A percentile compares a stretch with the other conserved stretches of the same genome.
These are phyloP conservation scores for Pseudolycoriella hygida DNA, from an alignment of 2,888 invertebrate genomes.

Conservation along the genomic window DNA sequence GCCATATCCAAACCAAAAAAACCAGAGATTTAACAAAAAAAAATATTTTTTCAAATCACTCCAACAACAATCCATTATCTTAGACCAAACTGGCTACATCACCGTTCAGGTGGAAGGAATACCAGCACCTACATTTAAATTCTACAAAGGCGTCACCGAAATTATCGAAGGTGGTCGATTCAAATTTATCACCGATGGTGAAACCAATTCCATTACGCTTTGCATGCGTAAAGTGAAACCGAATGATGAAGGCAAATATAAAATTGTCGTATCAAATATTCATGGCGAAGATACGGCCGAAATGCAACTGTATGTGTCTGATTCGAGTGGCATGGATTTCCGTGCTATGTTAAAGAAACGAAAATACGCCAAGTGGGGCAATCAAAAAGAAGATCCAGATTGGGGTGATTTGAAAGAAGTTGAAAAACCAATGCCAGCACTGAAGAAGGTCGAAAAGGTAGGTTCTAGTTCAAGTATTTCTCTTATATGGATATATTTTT, in stretches of 20 bases:
- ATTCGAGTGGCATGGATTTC: constrained; percentile 97
- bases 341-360: constrained; percentile 94
- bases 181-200: constrained; percentile 87
- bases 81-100: constrained; percentile 85
- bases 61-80: constrained; percentile 9
- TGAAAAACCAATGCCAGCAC: constrained; percentile 68
- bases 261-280: constrained; percentile 76
- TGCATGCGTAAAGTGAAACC: constrained; percentile 93
- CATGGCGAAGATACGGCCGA: constrained; percentile 94
- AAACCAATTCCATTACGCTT: constrained; percentile 78
- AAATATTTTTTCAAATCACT: neutral
- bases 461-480: constrained; percentile 17
- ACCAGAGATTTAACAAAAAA: neutral
- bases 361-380: constrained; percentile 85
- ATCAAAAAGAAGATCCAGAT: constrained; percentile 79
- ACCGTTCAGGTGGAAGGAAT: constrained; percentile 87
- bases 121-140: constrained; percentile 87
- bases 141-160: constrained; percentile 85
- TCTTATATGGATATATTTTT: too few relatives aligned
- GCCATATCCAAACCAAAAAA: constrained; percentile 1
- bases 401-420: constrained; percentile 87
- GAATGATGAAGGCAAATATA: constrained; percentile 94
- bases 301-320: constrained; percentile 91
- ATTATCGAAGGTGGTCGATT: constrained; percentile 91
- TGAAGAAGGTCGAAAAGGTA: constrained; percentile 92